phyloP scores from a whole-genome alignment of 92 coral and sea anemone genomes.

The Scolanthus callimorphus region DNA sequence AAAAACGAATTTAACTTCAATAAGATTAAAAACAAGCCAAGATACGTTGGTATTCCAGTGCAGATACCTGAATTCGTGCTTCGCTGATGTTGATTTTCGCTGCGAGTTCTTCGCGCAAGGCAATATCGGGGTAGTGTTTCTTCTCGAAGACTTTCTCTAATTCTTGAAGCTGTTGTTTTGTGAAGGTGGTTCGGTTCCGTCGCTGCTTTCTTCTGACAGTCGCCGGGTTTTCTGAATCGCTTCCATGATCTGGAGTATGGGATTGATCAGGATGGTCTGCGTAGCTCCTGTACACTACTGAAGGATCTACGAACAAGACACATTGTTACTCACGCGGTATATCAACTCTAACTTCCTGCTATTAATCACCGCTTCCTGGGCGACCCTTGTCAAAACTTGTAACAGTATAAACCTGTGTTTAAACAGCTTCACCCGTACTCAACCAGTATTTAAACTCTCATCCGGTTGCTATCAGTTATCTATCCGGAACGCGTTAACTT shows the following conservation, averaged over 20 bases:
- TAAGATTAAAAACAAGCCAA: slow-evolving; percentile 22
- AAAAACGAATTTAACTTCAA: slow-evolving; percentile 27
- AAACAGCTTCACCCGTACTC: no score
- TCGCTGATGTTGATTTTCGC: slow-evolving; percentile 95
- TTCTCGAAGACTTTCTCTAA: slow-evolving; percentile 97
- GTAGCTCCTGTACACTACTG: slow-evolving; percentile 79
- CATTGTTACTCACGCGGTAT: not conserved
- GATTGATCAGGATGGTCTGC: slow-evolving; percentile 39
- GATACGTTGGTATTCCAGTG: no score
- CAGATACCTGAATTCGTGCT: slow-evolving; percentile 89
- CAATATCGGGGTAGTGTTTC: slow-evolving; percentile 97
- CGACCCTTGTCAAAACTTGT: not conserved
- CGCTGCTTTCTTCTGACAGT: slow-evolving; percentile 93
- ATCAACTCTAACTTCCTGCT: no score
- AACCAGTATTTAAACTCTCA: no score
- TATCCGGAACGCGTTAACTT: no score
- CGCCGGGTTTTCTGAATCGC: slow-evolving; percentile 81
- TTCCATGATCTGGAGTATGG: slow-evolving; percentile 45
- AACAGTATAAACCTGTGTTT: no score
- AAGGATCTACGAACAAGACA: slow-evolving; percentile 45
- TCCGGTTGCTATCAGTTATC: no score
- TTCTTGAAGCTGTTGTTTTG: slow-evolving; percentile 92
- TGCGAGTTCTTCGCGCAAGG: slow-evolving; percentile 94
- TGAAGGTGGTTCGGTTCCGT: slow-evolving; percentile 93
- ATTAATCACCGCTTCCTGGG: slow-evolving; percentile 18